Percentiles rank a stretch among this genome's conserved stretches.
These are phyloP conservation scores for Arctocebus calabarensis DNA, from an alignment of 2,797 vertebrate genomes.

Conservation along the genomic window DNA sequence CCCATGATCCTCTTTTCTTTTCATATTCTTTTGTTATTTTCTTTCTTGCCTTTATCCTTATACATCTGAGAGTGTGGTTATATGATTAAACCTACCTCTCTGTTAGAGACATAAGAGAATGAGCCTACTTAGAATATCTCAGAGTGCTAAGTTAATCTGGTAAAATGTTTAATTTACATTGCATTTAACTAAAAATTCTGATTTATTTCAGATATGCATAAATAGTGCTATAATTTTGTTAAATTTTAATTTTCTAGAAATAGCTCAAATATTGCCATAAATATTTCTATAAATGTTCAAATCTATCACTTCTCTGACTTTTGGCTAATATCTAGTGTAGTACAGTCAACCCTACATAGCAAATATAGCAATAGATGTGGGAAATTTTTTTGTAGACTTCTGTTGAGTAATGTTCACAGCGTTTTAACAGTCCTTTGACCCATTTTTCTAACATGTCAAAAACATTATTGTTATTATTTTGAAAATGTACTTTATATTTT, in stretches of 20 bases:
- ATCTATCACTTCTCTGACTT: neutral
- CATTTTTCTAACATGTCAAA: neutral
- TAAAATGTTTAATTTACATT: neutral
- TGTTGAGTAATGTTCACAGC: neutral
- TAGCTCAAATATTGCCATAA: neutral
- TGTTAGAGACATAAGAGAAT: fast-evolving
- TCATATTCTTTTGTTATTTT: neutral
- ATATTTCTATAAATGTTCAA: neutral
- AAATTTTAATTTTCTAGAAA: slow-evolving; percentile 44
- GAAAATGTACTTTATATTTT: neutral
- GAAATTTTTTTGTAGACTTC: neutral
- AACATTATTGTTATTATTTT: neutral
- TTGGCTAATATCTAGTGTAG: neutral
- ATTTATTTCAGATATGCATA: neutral
- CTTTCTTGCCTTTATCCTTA: neutral
- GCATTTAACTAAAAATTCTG: neutral
- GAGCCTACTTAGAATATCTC: neutral
- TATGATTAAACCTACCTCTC: neutral
- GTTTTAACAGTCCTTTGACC: neutral
- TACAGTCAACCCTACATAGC: neutral
- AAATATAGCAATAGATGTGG: neutral
- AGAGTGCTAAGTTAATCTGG: neutral
- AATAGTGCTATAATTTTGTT: neutral
- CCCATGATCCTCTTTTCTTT: neutral
- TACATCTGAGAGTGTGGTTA: neutral